A percentile compares a stretch with the other conserved stretches of the same genome.
phyloP scores from a whole-genome alignment of 2,113 vertebrate species.

The Poeciliopsis retropinna region DNA sequence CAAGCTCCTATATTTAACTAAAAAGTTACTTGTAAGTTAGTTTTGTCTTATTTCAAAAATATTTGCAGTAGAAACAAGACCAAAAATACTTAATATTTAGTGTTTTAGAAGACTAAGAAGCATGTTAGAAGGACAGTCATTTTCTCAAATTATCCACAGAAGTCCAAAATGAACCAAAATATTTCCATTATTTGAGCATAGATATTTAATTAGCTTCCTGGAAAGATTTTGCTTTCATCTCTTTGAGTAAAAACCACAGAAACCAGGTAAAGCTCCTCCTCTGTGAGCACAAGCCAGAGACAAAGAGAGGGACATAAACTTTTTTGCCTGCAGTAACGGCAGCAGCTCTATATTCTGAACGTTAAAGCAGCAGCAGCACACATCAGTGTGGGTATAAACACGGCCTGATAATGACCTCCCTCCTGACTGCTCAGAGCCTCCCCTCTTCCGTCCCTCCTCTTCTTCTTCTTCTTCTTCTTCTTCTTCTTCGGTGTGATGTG shows the following conservation, averaged over 20 bases:
- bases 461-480: conserved; percentile 4
- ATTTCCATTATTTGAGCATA: conserved; percentile 48
- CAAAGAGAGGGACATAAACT: conserved; percentile 48
- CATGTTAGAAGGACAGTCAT: no score
- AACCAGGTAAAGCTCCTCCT: conserved; percentile 53
- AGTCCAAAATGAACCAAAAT: conserved; percentile 21
- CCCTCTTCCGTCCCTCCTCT: conserved; percentile 50
- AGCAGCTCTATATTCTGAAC: conserved; percentile 59
- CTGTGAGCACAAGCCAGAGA: conserved; percentile 8
- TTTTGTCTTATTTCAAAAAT: no score
- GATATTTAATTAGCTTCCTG: conserved; percentile 18
- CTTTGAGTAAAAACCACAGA: conserved; percentile 51
- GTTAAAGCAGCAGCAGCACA: conserved; percentile 56
- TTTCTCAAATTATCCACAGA: background rate
- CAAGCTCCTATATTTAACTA: no score
- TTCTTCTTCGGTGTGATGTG: conserved; percentile 35
- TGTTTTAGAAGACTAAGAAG: no score
- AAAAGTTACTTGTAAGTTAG: no score
- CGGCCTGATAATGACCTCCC: conserved; percentile 81
- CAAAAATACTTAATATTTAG: no score
- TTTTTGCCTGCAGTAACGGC: conserved; percentile 61
- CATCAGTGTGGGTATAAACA: conserved; percentile 63
- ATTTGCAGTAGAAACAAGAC: no score
- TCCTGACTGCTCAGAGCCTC: conserved; percentile 68
- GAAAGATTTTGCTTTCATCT: conserved; percentile 57